A percentile compares a stretch with the other conserved stretches of the same genome.
Evolutionary conservation across 2,797 vertebrate species (phyloP).

Genomic region (Arnoldichthys spilopterus): DNA sequence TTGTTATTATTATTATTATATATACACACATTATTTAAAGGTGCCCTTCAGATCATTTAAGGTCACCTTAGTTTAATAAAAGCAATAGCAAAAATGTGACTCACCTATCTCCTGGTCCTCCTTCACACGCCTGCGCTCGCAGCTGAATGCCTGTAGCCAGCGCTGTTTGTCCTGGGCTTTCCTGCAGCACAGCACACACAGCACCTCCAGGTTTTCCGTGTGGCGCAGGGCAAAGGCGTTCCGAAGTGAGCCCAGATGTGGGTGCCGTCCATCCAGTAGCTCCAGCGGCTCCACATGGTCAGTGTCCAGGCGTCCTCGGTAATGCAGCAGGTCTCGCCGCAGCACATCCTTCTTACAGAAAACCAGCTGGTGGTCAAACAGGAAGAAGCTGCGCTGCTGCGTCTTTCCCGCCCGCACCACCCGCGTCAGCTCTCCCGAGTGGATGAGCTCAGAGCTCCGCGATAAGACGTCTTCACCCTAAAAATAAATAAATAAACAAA

Average conservation of each 20-base stretch:
- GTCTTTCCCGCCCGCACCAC: conserved; percentile 88
- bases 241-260: conserved; percentile 83
- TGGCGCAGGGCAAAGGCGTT: conserved; percentile 72
- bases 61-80: no score
- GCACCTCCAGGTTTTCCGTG: conserved; percentile 72
- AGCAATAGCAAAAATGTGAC: no score
- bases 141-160: conserved; percentile 89
- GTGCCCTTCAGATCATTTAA: no score
- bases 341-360: conserved; percentile 96
- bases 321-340: conserved; percentile 93
- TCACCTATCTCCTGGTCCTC: conserved; percentile 96
- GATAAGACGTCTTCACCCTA: conserved; percentile 87
- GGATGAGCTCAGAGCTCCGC: conserved; percentile 93
- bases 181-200: conserved; percentile 87
- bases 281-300: conserved; percentile 85
- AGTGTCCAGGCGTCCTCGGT: conserved; percentile 88
- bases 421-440: conserved; percentile 91
- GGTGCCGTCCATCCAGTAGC: conserved; percentile 85
- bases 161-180: conserved; percentile 91
- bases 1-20: no score
- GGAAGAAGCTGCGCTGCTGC: conserved; percentile 95
- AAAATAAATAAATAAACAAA: not conserved
- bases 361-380: conserved; percentile 97
- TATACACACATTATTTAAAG: no score
- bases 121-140: conserved; percentile 87